Base-by-base conservation (phyloP, 1,140 invertebrate genomes). In the Zelostemma sp. region DNA sequence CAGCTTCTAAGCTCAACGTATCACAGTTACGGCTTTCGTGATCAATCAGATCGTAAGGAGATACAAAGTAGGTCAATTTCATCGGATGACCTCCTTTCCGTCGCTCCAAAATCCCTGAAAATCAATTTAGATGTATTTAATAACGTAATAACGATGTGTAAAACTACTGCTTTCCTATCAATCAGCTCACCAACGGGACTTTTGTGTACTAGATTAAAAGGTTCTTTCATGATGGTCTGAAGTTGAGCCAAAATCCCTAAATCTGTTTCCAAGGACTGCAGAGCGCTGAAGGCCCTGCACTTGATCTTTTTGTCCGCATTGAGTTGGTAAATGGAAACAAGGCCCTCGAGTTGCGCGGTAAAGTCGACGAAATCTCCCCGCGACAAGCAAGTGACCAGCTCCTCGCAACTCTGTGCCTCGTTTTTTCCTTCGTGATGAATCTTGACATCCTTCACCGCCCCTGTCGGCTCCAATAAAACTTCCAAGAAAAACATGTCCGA, bases 401-500 rank as follows among this genome's bases (percentile, higher is more conserved):
- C 96, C 78, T 93, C 91, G 86, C 94, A 96, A 80, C 92, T 95
- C 89, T 96, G 35, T 65, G 88, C 88, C 48, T 89, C 89, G 19
- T 86, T 86, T 75, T 92, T 93, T 72, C 93, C 93, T 82, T 96
- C 93, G 81, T 97, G 94, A 84, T 95, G 93, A 72, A 97, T 93
- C 86, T 97, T 97, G 0, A 97, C 95, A 89, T 98, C 96, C 80
- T 93, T 92, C 0, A 98, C 92, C 41, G 89, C 88, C 38, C 95
- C 96, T 56, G 88, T 91, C 0, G 90, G 86, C 76, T 97, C 94
- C 21, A 98, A 85, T 28, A 94, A 78, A 62, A 98, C 93, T 87
- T 98, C 95, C 65, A 98, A 88, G 81, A 96, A 97, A 83, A 98
- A 98, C 95, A 98, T 98, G 80, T 97, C 96, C 0, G 95, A 97